Evolutionary conservation across 1,140 invertebrate species (phyloP).

Genomic region (Anthonomus grandis): DNA sequence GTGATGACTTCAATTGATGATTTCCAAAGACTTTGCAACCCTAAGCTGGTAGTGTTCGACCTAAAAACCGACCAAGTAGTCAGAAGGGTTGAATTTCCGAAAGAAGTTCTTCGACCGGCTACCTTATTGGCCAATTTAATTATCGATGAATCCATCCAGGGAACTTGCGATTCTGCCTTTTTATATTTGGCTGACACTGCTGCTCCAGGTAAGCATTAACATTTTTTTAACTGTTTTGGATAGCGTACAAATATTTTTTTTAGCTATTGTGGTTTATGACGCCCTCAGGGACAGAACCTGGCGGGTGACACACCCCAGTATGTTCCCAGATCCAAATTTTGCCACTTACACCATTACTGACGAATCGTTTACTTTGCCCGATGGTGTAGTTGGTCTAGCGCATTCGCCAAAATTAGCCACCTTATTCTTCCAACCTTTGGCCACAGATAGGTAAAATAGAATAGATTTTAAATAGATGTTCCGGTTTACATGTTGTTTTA

Average conservation of each 20-base stretch:
- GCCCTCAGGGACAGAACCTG: slow-evolving; percentile 67
- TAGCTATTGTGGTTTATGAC: slow-evolving; percentile 72
- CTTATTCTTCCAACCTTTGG: slow-evolving; percentile 76
- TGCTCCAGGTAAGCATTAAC: slow-evolving; percentile 60
- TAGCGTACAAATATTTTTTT: not conserved
- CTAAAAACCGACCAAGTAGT: slow-evolving; percentile 65
- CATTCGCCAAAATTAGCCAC: slow-evolving; percentile 64
- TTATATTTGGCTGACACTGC: slow-evolving; percentile 77
- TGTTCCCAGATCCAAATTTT: slow-evolving; percentile 77
- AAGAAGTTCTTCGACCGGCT: slow-evolving; percentile 63
- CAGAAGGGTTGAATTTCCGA: slow-evolving; percentile 54
- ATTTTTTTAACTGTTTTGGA: slow-evolving; percentile 8
- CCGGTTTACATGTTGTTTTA: slow-evolving; percentile 17
- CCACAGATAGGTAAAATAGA: slow-evolving; percentile 68
- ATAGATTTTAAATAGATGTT: not conserved
- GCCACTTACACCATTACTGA: slow-evolving; percentile 62
- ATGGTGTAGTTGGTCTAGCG: slow-evolving; percentile 75
- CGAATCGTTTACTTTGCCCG: slow-evolving; percentile 69
- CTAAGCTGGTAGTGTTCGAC: slow-evolving; percentile 78
- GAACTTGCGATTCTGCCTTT: slow-evolving; percentile 69
- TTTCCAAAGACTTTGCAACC: slow-evolving; percentile 69
- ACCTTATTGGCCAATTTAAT: slow-evolving; percentile 73
- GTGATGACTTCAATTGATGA: slow-evolving; percentile 71
- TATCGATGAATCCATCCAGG: slow-evolving; percentile 65
- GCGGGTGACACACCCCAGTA: slow-evolving; percentile 70